Evolutionary conservation across 2,888 invertebrate species (phyloP).

Genomic region (Tortricodes alternella): DNA sequence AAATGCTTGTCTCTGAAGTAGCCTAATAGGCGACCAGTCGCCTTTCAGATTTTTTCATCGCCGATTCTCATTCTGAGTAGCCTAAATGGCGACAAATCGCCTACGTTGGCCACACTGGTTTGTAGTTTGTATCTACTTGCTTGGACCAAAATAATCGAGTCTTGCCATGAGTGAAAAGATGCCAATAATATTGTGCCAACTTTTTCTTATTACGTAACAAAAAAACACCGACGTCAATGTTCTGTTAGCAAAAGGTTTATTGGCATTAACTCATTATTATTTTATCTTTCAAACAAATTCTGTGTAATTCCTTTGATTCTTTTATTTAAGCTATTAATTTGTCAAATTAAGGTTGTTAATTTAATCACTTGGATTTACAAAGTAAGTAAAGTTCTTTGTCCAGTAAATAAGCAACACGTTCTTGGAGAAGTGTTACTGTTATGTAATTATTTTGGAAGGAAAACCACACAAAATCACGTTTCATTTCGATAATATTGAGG

Average conservation of each 20-base stretch:
- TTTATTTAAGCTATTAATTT: neutral
- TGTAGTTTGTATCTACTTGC: too few species aligned
- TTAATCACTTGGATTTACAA: neutral
- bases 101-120: too few species aligned
- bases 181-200: conserved; percentile 7
- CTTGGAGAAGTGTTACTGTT: too few species aligned
- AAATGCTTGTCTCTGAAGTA: too few species aligned
- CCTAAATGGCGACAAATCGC: too few species aligned
- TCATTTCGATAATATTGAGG: too few species aligned
- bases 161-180: neutral
- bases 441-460: too few species aligned
- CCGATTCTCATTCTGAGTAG: too few species aligned
- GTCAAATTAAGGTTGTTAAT: neutral
- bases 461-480: too few species aligned
- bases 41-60: too few species aligned
- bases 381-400: neutral
- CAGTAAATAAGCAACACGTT: neutral
- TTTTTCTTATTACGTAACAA: conserved; percentile 17
- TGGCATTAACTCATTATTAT: neutral
- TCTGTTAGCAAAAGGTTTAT: neutral
- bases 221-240: conserved; percentile 1
- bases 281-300: conserved; percentile 12
- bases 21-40: too few species aligned
- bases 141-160: neutral
- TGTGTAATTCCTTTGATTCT: conserved; percentile 3